Percentiles rank a stretch among this genome's conserved stretches.
Evolutionary conservation across 1,140 invertebrate genomes (phyloP).

Genomic region (Solenopsis invicta): DNA sequence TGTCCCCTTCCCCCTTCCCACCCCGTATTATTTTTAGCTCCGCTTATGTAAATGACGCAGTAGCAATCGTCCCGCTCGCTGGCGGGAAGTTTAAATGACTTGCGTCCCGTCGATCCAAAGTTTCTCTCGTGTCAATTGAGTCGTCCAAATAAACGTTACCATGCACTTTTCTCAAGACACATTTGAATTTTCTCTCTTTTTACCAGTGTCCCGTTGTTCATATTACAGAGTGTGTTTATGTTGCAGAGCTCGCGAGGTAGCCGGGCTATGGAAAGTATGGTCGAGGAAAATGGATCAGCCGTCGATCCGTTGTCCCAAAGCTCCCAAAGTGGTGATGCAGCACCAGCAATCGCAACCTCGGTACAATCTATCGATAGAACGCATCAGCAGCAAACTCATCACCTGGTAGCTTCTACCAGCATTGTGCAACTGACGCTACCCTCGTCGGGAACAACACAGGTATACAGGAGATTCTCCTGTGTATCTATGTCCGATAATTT

Average conservation of each 20-base stretch:
- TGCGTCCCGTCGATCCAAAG: background rate
- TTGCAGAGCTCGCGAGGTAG: slow-evolving; percentile 86
- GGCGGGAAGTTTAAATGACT: slow-evolving; percentile 79
- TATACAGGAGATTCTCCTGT: slow-evolving; percentile 87
- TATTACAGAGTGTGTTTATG: slow-evolving; percentile 49
- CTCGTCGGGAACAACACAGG: slow-evolving; percentile 90
- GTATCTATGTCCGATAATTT: slow-evolving; percentile 81
- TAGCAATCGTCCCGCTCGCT: slow-evolving; percentile 71
- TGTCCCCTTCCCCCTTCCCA: slow-evolving; percentile 60
- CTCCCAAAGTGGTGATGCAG: slow-evolving; percentile 86
- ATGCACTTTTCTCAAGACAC: background rate
- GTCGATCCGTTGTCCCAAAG: slow-evolving; percentile 89
- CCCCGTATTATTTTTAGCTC: slow-evolving; percentile 83
- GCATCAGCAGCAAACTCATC: slow-evolving; percentile 87
- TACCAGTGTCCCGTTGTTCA: background rate
- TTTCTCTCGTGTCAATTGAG: background rate
- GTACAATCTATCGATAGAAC: slow-evolving; percentile 87
- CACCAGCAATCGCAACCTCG: slow-evolving; percentile 87
- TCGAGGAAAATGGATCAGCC: slow-evolving; percentile 93
- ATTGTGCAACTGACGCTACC: slow-evolving; percentile 94
- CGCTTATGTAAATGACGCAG: slow-evolving; percentile 85
- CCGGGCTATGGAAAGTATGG: slow-evolving; percentile 94
- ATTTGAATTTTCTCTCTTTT: background rate
- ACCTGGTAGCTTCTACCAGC: slow-evolving; percentile 90
- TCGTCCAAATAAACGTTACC: background rate